Conservation (phyloP, 2,888 invertebrate genomes). For the Phortica okadai region DNA sequence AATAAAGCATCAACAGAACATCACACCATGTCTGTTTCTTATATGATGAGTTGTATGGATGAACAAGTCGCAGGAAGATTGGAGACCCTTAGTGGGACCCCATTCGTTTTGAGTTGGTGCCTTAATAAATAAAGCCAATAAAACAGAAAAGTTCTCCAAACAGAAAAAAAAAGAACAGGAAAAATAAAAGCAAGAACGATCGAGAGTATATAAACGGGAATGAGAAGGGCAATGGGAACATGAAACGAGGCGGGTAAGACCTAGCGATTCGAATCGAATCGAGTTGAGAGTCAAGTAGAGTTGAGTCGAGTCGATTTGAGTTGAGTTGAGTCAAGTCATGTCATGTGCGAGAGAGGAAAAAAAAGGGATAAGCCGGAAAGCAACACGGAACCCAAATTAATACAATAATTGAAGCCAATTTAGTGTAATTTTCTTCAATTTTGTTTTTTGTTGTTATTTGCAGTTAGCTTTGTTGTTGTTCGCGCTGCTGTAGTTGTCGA, state of each 20-base stretch:
- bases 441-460: slow-evolving; percentile 43
- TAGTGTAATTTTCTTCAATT: slow-evolving; percentile 75
- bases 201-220: background rate
- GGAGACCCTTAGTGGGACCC: background rate
- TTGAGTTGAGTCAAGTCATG: background rate
- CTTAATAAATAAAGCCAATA: background rate
- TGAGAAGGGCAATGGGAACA: background rate
- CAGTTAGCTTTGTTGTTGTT: slow-evolving; percentile 26
- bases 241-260: background rate
- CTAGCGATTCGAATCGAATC: slow-evolving; percentile 40
- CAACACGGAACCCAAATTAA: slow-evolving; percentile 75
- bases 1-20: background rate
- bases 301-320: background rate
- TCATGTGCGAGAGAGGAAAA: slow-evolving; percentile 32
- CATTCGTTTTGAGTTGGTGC: background rate
- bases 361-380: slow-evolving; percentile 74
- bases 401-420: slow-evolving; percentile 77
- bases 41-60: background rate
- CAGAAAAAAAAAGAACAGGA: background rate
- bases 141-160: background rate
- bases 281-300: slow-evolving; percentile 16
- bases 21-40: background rate
- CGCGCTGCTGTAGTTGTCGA: background rate
- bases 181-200: background rate
- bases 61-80: background rate